Conservation (phyloP, 2,797 vertebrate genomes). For the Dallia pectoralis region DNA sequence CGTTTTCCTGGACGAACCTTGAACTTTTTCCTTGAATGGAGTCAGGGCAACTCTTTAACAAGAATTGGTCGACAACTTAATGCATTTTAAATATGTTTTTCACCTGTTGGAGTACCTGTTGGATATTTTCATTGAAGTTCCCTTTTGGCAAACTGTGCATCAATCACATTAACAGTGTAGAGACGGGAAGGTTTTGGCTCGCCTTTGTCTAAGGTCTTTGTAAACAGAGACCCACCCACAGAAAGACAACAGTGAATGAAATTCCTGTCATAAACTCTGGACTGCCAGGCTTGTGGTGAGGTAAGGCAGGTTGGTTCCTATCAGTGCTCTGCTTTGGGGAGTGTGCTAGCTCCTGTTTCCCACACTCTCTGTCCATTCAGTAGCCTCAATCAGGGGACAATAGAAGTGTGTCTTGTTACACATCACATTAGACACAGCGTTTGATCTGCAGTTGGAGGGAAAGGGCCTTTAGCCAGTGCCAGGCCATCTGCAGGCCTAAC, state of each 20-base stretch:
- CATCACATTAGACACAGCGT: constrained; percentile 81
- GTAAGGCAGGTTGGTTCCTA: constrained; percentile 66
- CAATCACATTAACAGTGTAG: background rate
- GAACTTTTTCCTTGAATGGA: constrained; percentile 32
- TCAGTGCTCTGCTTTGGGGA: constrained; percentile 74
- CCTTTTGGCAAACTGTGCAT: background rate
- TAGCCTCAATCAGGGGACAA: constrained; percentile 68
- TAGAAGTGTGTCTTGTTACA: constrained; percentile 85
- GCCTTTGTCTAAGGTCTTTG: constrained; percentile 67
- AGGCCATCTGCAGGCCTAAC: constrained; percentile 77
- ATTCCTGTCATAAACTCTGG: constrained; percentile 69
- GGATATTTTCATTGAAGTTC: background rate
- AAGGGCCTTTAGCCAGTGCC: constrained; percentile 46
- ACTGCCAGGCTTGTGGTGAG: constrained; percentile 54
- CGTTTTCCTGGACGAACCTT: constrained; percentile 14
- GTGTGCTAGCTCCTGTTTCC: constrained; percentile 75
- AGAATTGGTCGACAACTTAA: background rate
- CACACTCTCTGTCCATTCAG: constrained; percentile 77
- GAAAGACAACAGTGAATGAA: constrained; percentile 43
- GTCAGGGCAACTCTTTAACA: background rate
- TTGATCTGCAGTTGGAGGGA: constrained; percentile 74
- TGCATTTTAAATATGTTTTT: background rate
- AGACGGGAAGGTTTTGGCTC: constrained; percentile 20
- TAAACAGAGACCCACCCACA: constrained; percentile 63
- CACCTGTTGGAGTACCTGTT: background rate